Evolutionary conservation across 2,797 vertebrate genomes (phyloP), one percentile per base, ranked within the genome.

Genomic region (Manis pentadactyla): DNA sequence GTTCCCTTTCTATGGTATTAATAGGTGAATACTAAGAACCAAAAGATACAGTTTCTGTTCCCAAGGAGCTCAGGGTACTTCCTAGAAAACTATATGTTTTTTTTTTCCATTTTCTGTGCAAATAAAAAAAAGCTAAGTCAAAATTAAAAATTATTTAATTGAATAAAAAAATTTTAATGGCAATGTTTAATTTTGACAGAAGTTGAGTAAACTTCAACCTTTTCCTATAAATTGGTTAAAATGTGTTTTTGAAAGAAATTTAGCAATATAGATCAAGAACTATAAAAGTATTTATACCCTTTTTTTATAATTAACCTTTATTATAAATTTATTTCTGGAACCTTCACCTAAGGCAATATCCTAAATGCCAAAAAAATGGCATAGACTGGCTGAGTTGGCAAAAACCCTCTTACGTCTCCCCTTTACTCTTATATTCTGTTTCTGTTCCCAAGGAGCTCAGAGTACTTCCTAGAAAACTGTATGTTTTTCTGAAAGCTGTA

Each of bases 171-270:
- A 49, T 66, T 85, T 85, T 49, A 1, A 79, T 71, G n/a, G 7
- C 53, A 79, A 7, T 61, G 53, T 61, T 93, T 61, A 61, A 29
- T 79, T 71, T 79, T 61, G 21, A 59, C 9, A 42, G 64, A 27
- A 63, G 21, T 27, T 31, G 42, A 79, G 23, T 87, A 63, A 87
- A 79, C 51, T 79, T n/a, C 53, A 79, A 46, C 1, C 5, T 87
- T 87, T 93, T 71, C 39, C 19, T 53, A 19, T 39, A 59, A 93
- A 2, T 42, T 61, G 19, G 27, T 61, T 87, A 87, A 68, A 42
- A 34, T 78, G 68, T 46, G 61, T 87, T 53, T 46, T 87, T 71
- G 64, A 61, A 87, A 87, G 46, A 84, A 46, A 75, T 92, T 87
- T 79, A 87, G 7, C 73, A 66, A 93, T 27, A n/a, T 39, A n/a